phyloP scores from a whole-genome alignment of 1,140 invertebrate species.

The Grapholita molesta region DNA sequence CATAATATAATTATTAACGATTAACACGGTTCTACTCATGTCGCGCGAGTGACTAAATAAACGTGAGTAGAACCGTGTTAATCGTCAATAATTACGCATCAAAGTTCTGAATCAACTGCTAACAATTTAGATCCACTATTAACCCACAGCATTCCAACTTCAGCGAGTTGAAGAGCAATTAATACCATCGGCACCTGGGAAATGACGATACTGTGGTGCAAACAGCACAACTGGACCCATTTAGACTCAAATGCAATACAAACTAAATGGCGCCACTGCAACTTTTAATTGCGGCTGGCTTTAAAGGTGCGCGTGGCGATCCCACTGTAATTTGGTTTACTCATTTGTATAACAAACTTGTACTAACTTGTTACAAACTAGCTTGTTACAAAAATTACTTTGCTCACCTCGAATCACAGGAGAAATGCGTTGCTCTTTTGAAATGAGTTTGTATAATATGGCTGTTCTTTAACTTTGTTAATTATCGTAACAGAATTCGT shows the following conservation, averaged over 20 bases:
- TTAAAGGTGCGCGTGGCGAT: background rate
- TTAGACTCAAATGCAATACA: background rate
- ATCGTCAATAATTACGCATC: no score
- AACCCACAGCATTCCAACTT: background rate
- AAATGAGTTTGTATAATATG: background rate
- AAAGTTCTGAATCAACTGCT: no score
- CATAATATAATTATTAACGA: no score
- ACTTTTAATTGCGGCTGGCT: slow-evolving; percentile 2
- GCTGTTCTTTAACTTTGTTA: background rate
- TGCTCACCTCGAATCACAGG: background rate
- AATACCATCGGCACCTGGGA: background rate
- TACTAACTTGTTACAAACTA: background rate
- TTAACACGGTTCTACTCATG: no score
- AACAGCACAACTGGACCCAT: background rate
- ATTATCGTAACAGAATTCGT: background rate
- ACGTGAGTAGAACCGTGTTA: no score
- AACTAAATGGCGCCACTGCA: background rate
- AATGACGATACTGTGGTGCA: background rate
- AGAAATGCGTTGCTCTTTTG: background rate
- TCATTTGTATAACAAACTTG: background rate
- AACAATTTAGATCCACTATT: no score
- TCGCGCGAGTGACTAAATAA: no score
- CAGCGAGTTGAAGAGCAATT: background rate
- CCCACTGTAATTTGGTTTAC: background rate
- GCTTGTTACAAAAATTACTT: background rate